Base-by-base conservation (phyloP, 1,140 invertebrate genomes). In the Caenorhabditis tropicalis region DNA sequence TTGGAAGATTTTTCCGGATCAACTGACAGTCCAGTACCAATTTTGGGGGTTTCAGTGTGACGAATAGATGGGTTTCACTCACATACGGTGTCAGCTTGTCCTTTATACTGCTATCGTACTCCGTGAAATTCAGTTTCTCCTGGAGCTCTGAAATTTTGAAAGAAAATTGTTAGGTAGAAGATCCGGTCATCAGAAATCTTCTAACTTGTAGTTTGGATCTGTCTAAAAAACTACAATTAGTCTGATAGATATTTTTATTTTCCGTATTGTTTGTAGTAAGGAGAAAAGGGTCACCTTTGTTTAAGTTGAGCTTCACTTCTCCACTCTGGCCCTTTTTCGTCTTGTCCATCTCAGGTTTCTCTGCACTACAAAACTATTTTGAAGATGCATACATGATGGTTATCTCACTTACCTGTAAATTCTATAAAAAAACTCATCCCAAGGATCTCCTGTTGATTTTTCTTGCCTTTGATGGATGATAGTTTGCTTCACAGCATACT, bases 401-500 rank as follows among this genome's bases (percentile, higher is more conserved):
- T 9, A 58, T 24, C 5, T 7, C 10, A 74, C 3, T 39, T 10
- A 74, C 65, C 65, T 74, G 21, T 74, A 74, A 24, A 74, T 74
- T 6, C 65, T n/a, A 10, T 24, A 74, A 21, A 74, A 74, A 43
- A 74, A 74, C 36, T 74, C 65, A 24, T 74, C 65, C 65, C 65
- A 74, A 2, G 65, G 65, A n/a, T 74, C 65, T 6, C 65, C 65
- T 27, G 19, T 74, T 0, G 65, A 74, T n/a, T 46, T 74, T 24
- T 74, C 65, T 15, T 74, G 65, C 3, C 65, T 29, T 46, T 74
- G 65, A 24, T 74, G 33, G 12, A 74, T 74, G 4, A 74, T 74
- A 6, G 65, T 74, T 31, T 74, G 65, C 33, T 74, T 74, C 2
- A 74, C 65, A 15, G 65, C 65, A 74, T 74, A 74, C 65, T 74